These are phyloP conservation scores for Chiloscyllium punctatum DNA, from an alignment of 2,797 vertebrate species.

Conservation along the genomic window DNA sequence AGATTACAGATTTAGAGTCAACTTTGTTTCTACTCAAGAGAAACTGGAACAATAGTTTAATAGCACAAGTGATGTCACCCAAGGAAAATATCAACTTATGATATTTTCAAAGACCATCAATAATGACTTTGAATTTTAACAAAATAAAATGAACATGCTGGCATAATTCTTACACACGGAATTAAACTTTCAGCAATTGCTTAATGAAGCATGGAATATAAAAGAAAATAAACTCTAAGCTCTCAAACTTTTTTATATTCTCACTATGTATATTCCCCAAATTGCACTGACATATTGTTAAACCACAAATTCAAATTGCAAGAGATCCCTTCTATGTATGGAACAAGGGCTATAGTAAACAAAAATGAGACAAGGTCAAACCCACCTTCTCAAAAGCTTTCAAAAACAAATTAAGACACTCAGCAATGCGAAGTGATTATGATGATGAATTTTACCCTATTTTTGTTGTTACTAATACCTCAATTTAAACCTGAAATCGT, in stretches of 20 bases:
- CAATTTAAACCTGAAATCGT: no score
- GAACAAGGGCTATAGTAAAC: background rate
- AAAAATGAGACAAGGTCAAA: background rate
- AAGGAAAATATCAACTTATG: background rate
- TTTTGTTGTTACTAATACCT: background rate
- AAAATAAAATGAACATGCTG: background rate
- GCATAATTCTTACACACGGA: background rate
- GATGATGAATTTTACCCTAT: background rate
- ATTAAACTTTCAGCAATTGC: background rate
- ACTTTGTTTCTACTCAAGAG: background rate
- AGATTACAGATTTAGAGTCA: background rate
- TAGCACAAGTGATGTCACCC: background rate
- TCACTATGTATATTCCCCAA: background rate
- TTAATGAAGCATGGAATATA: background rate
- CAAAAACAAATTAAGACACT: background rate
- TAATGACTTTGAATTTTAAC: background rate
- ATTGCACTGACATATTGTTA: background rate
- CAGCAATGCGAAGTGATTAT: background rate
- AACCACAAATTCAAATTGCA: background rate
- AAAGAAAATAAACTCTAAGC: background rate
- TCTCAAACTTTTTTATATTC: background rate
- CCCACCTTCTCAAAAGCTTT: background rate
- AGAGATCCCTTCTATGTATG: background rate
- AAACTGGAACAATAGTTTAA: background rate
- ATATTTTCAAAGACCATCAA: background rate